Percentiles rank a stretch among this genome's conserved stretches.
Evolutionary conservation across 2,797 vertebrate species (phyloP).

Genomic region (Decapterus maruadsi): DNA sequence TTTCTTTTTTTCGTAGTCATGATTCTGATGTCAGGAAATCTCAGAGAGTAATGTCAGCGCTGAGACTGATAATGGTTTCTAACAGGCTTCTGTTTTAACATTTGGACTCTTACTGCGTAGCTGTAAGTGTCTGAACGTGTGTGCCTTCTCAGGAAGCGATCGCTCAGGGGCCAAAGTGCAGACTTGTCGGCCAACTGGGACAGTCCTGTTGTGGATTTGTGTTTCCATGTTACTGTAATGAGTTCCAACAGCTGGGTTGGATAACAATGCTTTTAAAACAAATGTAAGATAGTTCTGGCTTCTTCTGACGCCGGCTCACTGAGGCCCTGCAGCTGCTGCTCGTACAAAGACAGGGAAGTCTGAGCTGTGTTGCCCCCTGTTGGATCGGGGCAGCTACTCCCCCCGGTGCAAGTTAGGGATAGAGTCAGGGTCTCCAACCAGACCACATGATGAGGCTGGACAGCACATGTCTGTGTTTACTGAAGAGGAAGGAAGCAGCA

Average conservation of each 20-base stretch:
- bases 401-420: neutral
- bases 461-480: neutral
- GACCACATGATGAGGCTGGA: neutral
- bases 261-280: neutral
- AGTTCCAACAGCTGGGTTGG: neutral
- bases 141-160: no score
- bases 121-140: neutral
- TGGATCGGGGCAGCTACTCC: constrained; percentile 15
- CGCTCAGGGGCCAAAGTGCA: neutral
- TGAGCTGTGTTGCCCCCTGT: constrained; percentile 44
- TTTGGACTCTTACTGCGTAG: neutral
- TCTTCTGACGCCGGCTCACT: neutral
- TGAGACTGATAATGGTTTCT: neutral
- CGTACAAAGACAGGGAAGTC: neutral
- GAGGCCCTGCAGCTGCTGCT: neutral
- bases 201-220: neutral
- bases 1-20: neutral
- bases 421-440: neutral
- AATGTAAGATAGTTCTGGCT: neutral
- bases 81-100: neutral
- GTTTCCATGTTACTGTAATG: neutral
- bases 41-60: no score
- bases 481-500: neutral
- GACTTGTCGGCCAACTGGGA: neutral
- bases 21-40: neutral